Base-by-base conservation (phyloP, 2,797 vertebrate species). In the Microcaecilia unicolor region DNA sequence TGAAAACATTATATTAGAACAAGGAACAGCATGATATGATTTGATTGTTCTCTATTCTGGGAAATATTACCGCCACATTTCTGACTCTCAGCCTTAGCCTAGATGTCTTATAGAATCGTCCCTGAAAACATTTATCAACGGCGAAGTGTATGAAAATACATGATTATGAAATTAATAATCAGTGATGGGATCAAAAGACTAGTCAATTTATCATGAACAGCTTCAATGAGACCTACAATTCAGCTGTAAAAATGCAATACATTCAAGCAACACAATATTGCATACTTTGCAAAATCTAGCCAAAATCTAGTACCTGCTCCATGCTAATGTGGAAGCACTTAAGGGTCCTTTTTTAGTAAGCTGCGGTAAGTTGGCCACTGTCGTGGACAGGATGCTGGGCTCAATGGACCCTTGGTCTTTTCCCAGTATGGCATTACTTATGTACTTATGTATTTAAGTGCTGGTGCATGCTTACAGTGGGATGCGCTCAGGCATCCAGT, bases 151-250 rank as follows among this genome's bases (percentile, higher is more conserved):
- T 56, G 48, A 49, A 58, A 66, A n/a, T n/a, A n/a, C n/a, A 48
- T 50, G 31, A 34, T 51, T 61, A 25, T 58, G 30, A 61, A 67
- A 67, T 41, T 31, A 63, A 57, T 76, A 17, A 41, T 23, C 6
- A 44, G 22, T 53, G 50, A 60, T 42, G 64, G 51, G 41, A 54
- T 54, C 67, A 64, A 59, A 54, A 51, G 33, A 51, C 39, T 59
- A 58, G 21, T 40, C 69, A 65, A 70, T 70, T 61, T 64, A 57
- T 71, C 51, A 57, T 68, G 51, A 59, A 40, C 48, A 49, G 44
- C 61, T 67, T 75, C 70, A 67, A 72, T 70, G 51, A 68, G 19
- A 45, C 34, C 52, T 70, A 21, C 67, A 66, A 67, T 66, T 17
- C 42, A 58, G 31, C 47, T 58, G 66, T 70, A 70, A 45, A 54